Evolutionary conservation across 2,797 vertebrate genomes (phyloP).

Genomic region (Onychomys torridus): DNA sequence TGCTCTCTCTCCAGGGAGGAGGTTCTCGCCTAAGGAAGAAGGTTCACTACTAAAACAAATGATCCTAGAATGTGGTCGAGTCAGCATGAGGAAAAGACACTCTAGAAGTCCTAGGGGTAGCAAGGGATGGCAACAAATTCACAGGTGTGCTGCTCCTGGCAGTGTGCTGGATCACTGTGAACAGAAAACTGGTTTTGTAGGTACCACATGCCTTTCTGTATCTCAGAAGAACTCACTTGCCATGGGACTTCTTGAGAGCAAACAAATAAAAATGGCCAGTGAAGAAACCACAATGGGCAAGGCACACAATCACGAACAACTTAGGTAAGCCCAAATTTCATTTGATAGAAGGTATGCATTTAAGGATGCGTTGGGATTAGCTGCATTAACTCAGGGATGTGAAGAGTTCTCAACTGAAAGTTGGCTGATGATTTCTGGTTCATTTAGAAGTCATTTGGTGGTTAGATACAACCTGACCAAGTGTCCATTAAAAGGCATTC

Average conservation of each 20-base stretch:
- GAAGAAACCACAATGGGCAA: conserved; percentile 10
- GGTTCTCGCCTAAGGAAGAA: neutral
- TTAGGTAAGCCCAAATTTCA: conserved; percentile 13
- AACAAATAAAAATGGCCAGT: neutral
- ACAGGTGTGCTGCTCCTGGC: conserved; percentile 12
- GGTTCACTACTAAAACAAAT: neutral
- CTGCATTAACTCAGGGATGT: neutral
- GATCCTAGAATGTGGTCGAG: neutral
- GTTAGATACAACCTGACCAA: conserved; percentile 33
- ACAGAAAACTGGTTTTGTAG: conserved; percentile 35
- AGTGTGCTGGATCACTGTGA: neutral
- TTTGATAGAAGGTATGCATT: neutral
- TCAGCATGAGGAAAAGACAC: neutral
- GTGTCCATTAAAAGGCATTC: conserved; percentile 56
- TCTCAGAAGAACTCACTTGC: conserved; percentile 11
- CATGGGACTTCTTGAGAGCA: neutral
- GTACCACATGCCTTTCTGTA: neutral
- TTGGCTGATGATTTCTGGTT: neutral
- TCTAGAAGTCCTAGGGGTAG: neutral
- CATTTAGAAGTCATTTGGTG: conserved; percentile 33
- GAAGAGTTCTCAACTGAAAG: conserved; percentile 12
- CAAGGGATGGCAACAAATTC: neutral
- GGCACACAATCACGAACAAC: neutral
- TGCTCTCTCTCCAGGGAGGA: neutral
- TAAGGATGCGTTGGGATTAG: neutral